phyloP scores from a whole-genome alignment of 2,888 invertebrate genomes.

The Boloria euphrosyne region DNA sequence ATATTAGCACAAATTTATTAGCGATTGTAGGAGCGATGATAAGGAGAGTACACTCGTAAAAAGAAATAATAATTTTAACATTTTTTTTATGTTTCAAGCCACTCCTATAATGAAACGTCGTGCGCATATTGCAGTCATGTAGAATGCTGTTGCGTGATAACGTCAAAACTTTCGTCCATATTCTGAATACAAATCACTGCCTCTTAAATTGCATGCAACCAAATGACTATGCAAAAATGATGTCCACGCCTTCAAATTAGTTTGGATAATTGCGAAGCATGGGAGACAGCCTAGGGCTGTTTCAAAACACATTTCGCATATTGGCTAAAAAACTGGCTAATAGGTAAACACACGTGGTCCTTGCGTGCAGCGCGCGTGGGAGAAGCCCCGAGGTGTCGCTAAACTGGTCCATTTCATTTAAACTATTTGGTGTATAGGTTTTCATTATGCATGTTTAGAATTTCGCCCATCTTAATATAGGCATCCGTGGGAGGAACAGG shows the following conservation, averaged over 20 bases:
- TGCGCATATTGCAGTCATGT: background rate
- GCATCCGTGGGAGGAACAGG: slow-evolving; percentile 29
- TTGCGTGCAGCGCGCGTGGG: slow-evolving; percentile 37
- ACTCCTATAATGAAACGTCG: background rate
- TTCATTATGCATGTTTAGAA: slow-evolving; percentile 23
- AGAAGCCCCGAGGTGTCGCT: slow-evolving; percentile 38
- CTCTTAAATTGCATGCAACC: slow-evolving; percentile 19
- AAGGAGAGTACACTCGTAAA: no score
- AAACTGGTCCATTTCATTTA: slow-evolving; percentile 35
- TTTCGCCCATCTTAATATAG: slow-evolving; percentile 15
- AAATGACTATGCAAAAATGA: slow-evolving; percentile 19
- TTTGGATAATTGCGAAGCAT: slow-evolving; percentile 30
- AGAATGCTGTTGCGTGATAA: slow-evolving; percentile 38
- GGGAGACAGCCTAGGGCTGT: slow-evolving; percentile 41
- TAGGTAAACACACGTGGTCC: slow-evolving; percentile 27
- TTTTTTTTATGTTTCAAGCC: background rate
- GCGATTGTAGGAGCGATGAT: no score
- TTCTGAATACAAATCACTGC: slow-evolving; percentile 31
- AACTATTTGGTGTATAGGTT: slow-evolving; percentile 32
- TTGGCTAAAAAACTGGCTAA: slow-evolving; percentile 25
- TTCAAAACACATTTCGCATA: slow-evolving; percentile 36
- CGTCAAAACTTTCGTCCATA: slow-evolving; percentile 41
- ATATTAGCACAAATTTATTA: no score
- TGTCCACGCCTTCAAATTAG: slow-evolving; percentile 20
- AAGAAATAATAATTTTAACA: background rate